Evolutionary conservation across 2,797 vertebrate genomes (phyloP), one percentile per base, ranked within the genome.

Genomic region (Arnoldichthys spilopterus): DNA sequence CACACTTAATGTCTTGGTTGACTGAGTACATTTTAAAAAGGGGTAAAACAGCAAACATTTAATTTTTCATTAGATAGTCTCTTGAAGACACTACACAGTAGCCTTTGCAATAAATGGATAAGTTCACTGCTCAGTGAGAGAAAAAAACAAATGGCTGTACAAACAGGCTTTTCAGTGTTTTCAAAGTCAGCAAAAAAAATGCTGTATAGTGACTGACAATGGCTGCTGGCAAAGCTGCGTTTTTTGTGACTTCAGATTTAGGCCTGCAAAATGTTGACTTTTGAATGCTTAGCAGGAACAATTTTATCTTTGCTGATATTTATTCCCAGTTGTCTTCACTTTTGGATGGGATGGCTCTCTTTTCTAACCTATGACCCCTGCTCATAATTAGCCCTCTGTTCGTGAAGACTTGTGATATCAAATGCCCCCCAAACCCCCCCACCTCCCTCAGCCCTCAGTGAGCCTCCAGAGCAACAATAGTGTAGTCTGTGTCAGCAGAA

Each of bases 401-500:
- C 37, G 18, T 32, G 26, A 24, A 22, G 51, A 16, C 61, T 63
- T 32, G 26, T 53, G 28, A 67, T 64, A 73, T 64, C 47, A 43
- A 63, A 63, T 45, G 53, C 59, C 59, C 47, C 54, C 40, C 49
- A 53, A 47, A 1, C 54, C 54, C 24, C 37, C 16, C 16, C 30
- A 62, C 54, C 51, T 16, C 61, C 70, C 28, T 66, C 68, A 77
- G 74, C 45, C 71, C 37, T 20, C 56, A 43, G 62, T 32, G 30
- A 73, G 59, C 28, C 49, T 49, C 76, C 47, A 28, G 43, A 74
- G 62, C 26, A 83, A 85, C 84, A 85, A 83, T 74, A 71, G 74
- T 47, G 74, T 73, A 58, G 81, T 71, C 69, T 82, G 70, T 79
- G 76, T 81, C 82, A 77, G 82, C 73, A 18, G 56, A 63, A 80